phyloP scores from a whole-genome alignment of 2,888 invertebrate species.

The Eupeodes latifasciatus region DNA sequence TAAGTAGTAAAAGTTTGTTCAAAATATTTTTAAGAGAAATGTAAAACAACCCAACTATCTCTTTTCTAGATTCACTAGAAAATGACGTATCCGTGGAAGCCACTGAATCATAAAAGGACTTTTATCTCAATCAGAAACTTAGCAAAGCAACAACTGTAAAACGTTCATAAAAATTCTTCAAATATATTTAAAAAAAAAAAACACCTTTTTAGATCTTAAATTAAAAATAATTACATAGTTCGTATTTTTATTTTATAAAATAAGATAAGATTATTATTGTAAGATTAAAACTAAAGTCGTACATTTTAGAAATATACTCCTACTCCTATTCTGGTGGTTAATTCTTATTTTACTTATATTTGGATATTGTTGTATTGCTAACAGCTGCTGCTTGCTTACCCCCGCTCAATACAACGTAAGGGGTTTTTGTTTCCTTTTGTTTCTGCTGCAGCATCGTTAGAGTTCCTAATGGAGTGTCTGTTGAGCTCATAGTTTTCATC shows the following conservation, averaged over 20 bases:
- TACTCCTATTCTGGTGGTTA: neutral
- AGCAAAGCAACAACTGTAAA: no score
- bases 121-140: no score
- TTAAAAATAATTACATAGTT: conserved; percentile 21
- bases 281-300: conserved; percentile 29
- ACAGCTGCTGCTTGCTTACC: conserved; percentile 87
- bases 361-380: conserved; percentile 81
- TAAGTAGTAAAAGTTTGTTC: conserved; percentile 55
- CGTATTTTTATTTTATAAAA: no score
- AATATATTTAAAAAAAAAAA: neutral
- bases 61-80: conserved; percentile 71
- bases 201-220: conserved; percentile 7
- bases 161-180: neutral
- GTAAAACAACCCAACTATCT: neutral
- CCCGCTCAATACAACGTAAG: conserved; percentile 96
- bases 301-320: conserved; percentile 19
- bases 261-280: conserved; percentile 11
- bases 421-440: conserved; percentile 96
- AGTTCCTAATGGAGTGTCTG: conserved; percentile 98
- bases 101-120: no score
- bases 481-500: conserved; percentile 99
- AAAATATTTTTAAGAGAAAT: neutral
- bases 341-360: conserved; percentile 82
- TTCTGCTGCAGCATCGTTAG: conserved; percentile 97
- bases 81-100: conserved; percentile 8